Percentiles rank a stretch among this genome's conserved stretches.
These are phyloP conservation scores for Acipenser ruthenus DNA, from an alignment of 2,797 vertebrate genomes.

Conservation along the genomic window DNA sequence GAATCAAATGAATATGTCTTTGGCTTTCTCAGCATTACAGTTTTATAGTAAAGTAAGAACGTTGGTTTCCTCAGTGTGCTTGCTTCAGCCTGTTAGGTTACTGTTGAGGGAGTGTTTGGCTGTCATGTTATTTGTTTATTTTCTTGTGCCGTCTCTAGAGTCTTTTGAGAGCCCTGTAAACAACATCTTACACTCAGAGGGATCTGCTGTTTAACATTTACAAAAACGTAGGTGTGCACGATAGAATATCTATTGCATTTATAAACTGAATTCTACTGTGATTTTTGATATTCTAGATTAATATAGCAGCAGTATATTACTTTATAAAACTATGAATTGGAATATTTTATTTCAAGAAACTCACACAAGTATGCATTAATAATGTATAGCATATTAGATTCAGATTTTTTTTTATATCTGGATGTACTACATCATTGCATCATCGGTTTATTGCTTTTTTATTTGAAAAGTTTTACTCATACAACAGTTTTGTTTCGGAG, in stretches of 20 bases:
- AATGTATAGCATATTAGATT: no score
- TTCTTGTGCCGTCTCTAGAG: constrained; percentile 43
- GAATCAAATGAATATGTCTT: background rate
- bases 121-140: constrained; percentile 58
- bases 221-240: constrained; percentile 27
- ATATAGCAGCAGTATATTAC: no score
- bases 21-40: background rate
- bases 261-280: constrained; percentile 31
- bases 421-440: no score
- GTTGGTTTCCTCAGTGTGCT: constrained; percentile 6
- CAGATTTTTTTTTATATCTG: no score
- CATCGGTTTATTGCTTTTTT: no score
- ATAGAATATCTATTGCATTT: constrained; percentile 18
- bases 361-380: no score
- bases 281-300: constrained; percentile 24
- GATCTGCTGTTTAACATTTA: constrained; percentile 32
- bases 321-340: no score
- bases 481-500: no score
- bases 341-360: no score
- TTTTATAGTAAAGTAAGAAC: background rate
- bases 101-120: constrained; percentile 53
- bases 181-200: constrained; percentile 27
- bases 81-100: constrained; percentile 13
- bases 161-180: constrained; percentile 46
- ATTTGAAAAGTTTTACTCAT: no score